Evolutionary conservation across 2,113 vertebrate species (phyloP), one percentile per base, ranked within the genome.

Genomic region (Nibea albiflora): DNA sequence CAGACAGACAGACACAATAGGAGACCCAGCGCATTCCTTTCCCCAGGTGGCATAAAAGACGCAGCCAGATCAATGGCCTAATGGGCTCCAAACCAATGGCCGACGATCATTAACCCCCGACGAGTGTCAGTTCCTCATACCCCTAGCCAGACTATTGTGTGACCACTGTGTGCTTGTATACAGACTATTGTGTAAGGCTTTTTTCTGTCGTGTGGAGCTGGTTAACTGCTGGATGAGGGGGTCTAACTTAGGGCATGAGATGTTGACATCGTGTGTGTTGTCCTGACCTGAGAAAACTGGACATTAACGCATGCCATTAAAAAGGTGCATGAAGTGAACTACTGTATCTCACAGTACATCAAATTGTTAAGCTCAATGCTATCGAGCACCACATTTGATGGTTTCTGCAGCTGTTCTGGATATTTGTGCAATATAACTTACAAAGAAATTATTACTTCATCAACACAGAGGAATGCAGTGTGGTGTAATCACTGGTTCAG

Each of bases 31-130:
- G 81, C 90, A 91, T 92, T 92, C 89, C 86, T 85, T 89, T 90
- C 89, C 89, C 85, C 91, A 91, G 92, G 92, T 92, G 90, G 89
- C 85, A 88, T 86, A 65, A 88, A 86, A 84, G 91, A 85, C 78
- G 2, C 75, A 78, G 76, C 39, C 86, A 61, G 82, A 92, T 91
- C 92, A 90, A 89, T 91, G 83, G 85, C 85, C 70, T 89, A 91
- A 92, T 91, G 85, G 80, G 70, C 75, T 88, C 68, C 79, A 74
- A 69, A 91, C 62, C 89, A 86, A 76, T 67, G 83, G 62, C 78
- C 68, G 74, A 73, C 26, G 28, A 91, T 92, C 89, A 92, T 88
- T 92, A 92, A 92, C 91, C 90, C 76, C 84, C 19, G 71, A 73
- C 50, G 17, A 72, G 86, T 85, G 83, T 76, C 52, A 72, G 84